phyloP scores from a whole-genome alignment of 2,113 vertebrate genomes.

The Cryptotis parvus region DNA sequence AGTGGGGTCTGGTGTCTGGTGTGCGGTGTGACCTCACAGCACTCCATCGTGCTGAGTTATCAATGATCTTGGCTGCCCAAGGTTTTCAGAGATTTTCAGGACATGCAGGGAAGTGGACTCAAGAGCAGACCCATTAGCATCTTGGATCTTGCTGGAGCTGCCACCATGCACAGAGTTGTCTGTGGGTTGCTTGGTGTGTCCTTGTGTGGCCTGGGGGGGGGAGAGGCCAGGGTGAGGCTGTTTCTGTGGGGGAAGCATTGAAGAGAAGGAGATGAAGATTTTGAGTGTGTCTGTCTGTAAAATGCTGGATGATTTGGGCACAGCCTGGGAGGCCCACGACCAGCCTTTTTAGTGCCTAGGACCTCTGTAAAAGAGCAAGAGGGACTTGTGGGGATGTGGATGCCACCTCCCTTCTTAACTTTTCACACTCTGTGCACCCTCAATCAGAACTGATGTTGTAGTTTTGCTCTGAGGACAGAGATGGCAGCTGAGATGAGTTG shows the following conservation, averaged over 20 bases:
- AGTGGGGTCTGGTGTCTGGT: conserved; percentile 25
- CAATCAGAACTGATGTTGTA: background rate
- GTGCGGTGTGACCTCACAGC: background rate
- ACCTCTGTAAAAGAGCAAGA: background rate
- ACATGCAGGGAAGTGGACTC: background rate
- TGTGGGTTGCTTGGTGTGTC: background rate
- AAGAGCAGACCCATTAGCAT: background rate
- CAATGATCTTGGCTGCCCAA: conserved; percentile 45
- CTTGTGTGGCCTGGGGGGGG: background rate
- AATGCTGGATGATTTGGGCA: background rate
- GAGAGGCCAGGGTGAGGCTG: background rate
- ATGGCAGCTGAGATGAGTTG: background rate
- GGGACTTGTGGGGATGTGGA: no score
- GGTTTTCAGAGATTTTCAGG: conserved; percentile 25
- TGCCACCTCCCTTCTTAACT: background rate
- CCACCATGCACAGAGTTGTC: background rate
- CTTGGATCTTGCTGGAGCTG: background rate
- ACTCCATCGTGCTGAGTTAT: conserved; percentile 34
- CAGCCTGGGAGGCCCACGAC: background rate
- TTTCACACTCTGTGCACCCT: background rate
- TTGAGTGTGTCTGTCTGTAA: no score
- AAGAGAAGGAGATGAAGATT: background rate
- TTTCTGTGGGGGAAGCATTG: background rate
- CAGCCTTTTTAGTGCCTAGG: background rate
- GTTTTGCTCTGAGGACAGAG: background rate